Base-by-base conservation (phyloP, 2,888 invertebrate species). In the Dicranocentrus wangi region DNA sequence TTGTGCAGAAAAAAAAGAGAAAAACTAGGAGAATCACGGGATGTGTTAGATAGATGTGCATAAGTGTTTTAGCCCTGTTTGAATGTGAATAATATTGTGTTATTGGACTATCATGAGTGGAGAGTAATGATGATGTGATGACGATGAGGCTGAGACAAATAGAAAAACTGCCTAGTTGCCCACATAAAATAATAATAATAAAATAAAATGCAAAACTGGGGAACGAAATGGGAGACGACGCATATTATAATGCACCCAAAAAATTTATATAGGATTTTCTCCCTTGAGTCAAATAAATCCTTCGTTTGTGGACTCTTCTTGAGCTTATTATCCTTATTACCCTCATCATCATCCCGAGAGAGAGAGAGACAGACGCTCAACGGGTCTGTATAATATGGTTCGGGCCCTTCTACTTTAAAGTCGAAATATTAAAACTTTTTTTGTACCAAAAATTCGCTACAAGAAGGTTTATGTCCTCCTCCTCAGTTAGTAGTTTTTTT, bases 41-140 rank as follows among this genome's bases (percentile, higher is more conserved):
- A n/a, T n/a, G n/a, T n/a, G n/a, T 19, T 28, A 61, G 47, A 72
- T 60, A 61, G 61, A 42, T 53, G 58, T 70, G 69, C n/a, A 17
- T 1, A 32, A 23, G 21, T 70, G 42, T 58, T n/a, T n/a, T n/a
- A n/a, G n/a, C n/a, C n/a, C n/a, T 28, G 17, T 61, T 32, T 66
- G 15, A 55, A n/a, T n/a, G n/a, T n/a, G n/a, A n/a, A n/a, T n/a
- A n/a, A n/a, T n/a, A n/a, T n/a, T n/a, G 47, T 19, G 58, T 68
- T 77, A 69, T 76, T 76, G 68, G 76, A 66, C 66, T 19, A 75
- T 65, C 75, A 66, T 68, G 76, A 60, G 60, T 76, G 60, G 55
- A 43, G 39, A 60, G 25, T 76, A 55, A 66, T 63, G 58, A 66
- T 51, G 66, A 66, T 66, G 15, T 19, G 42, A 58, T 66, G 61